Percentiles rank a stretch among this genome's conserved stretches.
phyloP scores from a whole-genome alignment of 2,797 vertebrate species.

The Antennarius maculatus region DNA sequence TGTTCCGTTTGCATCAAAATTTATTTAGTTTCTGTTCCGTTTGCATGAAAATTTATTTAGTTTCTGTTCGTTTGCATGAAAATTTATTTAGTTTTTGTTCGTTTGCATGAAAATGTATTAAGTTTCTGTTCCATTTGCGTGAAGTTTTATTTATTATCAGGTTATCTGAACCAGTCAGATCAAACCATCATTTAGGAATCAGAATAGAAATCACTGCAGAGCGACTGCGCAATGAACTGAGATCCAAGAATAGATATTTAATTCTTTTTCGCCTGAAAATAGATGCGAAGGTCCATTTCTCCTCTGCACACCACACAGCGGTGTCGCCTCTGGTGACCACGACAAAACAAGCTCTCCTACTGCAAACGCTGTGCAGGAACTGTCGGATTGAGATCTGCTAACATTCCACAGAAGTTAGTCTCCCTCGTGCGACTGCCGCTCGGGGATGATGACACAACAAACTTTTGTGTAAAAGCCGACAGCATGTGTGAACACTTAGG shows the following conservation, averaged over 20 bases:
- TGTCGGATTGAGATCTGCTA: slow-evolving; percentile 62
- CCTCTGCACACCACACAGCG: slow-evolving; percentile 1
- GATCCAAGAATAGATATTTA: slow-evolving; percentile 46
- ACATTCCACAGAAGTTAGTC: slow-evolving; percentile 77
- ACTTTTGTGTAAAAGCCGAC: slow-evolving; percentile 46
- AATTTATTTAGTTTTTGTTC: no score
- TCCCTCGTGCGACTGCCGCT: slow-evolving; percentile 50
- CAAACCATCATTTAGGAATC: slow-evolving; percentile 32
- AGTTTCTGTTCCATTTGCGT: neutral
- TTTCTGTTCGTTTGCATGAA: no score
- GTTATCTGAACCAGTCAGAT: slow-evolving; percentile 31
- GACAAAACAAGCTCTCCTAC: slow-evolving; percentile 67
- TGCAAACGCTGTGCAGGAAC: slow-evolving; percentile 70
- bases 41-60: no score
- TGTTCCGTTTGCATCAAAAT: no score
- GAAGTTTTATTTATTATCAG: slow-evolving; percentile 10
- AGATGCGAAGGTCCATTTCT: no score
- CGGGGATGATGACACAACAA: slow-evolving; percentile 64
- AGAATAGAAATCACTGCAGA: slow-evolving; percentile 26
- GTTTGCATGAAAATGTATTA: no score
- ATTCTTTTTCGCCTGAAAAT: no score
- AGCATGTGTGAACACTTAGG: slow-evolving; percentile 77
- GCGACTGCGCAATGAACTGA: slow-evolving; percentile 45
- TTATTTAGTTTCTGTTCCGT: no score
- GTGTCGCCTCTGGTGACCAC: slow-evolving; percentile 40